These are phyloP conservation scores for Onthophagus sagittarius DNA, from an alignment of 2,888 invertebrate genomes.

Conservation along the genomic window DNA sequence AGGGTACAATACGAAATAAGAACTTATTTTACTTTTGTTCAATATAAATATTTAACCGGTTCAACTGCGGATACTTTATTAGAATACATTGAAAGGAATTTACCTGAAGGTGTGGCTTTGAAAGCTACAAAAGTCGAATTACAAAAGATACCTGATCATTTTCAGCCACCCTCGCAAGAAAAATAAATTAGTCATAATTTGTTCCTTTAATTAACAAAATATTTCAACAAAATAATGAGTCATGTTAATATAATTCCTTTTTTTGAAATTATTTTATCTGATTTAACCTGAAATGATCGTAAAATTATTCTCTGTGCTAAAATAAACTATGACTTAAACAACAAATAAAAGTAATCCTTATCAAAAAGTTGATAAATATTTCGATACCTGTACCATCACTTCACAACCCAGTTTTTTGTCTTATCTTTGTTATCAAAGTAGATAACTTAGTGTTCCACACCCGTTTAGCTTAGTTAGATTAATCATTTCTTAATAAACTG, in stretches of 20 bases:
- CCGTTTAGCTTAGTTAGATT: background rate
- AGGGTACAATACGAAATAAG: conserved; percentile 93
- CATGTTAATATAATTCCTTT: background rate
- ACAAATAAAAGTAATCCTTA: background rate
- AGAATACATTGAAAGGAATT: conserved; percentile 93
- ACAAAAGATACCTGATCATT: background rate
- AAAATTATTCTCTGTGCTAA: background rate
- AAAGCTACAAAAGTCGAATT: conserved; percentile 72
- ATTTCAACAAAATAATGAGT: background rate
- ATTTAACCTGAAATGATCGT: background rate
- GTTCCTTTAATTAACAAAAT: too few relatives aligned
- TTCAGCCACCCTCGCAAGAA: background rate
- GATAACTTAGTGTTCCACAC: background rate
- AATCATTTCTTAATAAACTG: background rate
- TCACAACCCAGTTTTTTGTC: background rate
- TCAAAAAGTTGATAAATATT: background rate
- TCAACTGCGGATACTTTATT: conserved; percentile 93
- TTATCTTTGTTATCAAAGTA: background rate
- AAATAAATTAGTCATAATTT: background rate
- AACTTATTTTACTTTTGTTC: conserved; percentile 84
- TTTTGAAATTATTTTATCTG: background rate
- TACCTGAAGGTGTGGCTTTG: conserved; percentile 95
- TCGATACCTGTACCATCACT: background rate
- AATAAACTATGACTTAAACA: background rate
- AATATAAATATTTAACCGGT: conserved; percentile 82